Base-by-base conservation (phyloP, 2,113 vertebrate species). In the Meleagris gallopavo region DNA sequence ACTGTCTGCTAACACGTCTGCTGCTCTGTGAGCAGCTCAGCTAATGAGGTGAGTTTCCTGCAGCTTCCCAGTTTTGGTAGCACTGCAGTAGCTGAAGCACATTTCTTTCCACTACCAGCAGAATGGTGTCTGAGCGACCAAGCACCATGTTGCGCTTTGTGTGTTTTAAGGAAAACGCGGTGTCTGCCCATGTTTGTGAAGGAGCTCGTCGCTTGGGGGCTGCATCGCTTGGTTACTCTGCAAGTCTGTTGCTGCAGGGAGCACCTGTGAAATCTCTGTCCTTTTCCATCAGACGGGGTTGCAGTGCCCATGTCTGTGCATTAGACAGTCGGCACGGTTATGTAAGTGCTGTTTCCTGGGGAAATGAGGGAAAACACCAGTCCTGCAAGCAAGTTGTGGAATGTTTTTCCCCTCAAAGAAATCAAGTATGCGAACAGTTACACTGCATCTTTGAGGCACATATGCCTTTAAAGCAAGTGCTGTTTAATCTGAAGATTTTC, bases 401-500 rank as follows among this genome's bases (percentile, higher is more conserved):
- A 48, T 86, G 8, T 15, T 55, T 90, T 66, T 90, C 40, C 36
- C 84, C 40, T 89, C 20, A 41, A 82, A 90, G 48, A 22, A 30
- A 6, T 89, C 21, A 36, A 54, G 36, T 88, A n/a, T 50, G 16
- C 65, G 45, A 91, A 83, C 54, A 76, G 77, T 82, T 87, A 76
- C 24, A n/a, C 62, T 50, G 81, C 72, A 29, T 89, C 84, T 77
- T 9, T 29, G 64, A 93, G 78, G 66, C 19, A 2, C 5, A 3
- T 71, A 25, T 74, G 54, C 72, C 74, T 96, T 95, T 93, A 94
- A 94, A 92, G 73, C 45, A 45, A 15, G 54, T 9, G 15, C 86
- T 89, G 82, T 89, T 86, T 79, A 74, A 91, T 92, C 50, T 73
- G 55, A 80, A 92, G 75, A 89, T 36, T 89, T 94, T 80, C 94